A percentile compares a stretch with the other conserved stretches of the same genome.
These are phyloP conservation scores for Ferrisia virgata DNA, from an alignment of 2,888 invertebrate genomes.

Conservation along the genomic window DNA sequence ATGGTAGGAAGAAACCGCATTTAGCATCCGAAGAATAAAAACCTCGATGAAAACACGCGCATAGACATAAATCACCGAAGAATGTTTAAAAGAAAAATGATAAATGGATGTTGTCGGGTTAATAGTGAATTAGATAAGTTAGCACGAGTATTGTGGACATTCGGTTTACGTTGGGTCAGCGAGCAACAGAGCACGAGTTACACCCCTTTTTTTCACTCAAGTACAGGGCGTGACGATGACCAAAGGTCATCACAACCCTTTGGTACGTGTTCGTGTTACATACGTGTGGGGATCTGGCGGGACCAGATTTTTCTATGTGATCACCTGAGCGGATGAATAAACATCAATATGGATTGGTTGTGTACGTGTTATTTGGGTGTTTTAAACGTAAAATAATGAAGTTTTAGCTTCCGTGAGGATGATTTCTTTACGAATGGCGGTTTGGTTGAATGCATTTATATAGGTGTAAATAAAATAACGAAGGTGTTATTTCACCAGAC, in stretches of 20 bases:
- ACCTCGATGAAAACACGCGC: slow-evolving; percentile 25
- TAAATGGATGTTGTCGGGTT: slow-evolving; percentile 38
- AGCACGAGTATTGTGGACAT: slow-evolving; percentile 35
- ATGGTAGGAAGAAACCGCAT: slow-evolving; percentile 28
- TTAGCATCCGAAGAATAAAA: background rate
- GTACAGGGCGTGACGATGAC: slow-evolving; percentile 38
- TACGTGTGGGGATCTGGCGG: background rate
- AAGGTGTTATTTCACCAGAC: too few relatives aligned
- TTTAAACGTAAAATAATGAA: background rate
- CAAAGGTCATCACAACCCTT: slow-evolving; percentile 34
- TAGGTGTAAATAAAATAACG: background rate
- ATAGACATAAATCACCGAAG: slow-evolving; percentile 32
- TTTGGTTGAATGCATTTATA: too few relatives aligned
- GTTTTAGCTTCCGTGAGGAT: background rate
- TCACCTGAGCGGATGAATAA: slow-evolving; percentile 15
- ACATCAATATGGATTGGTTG: background rate
- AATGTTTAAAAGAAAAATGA: slow-evolving; percentile 14
- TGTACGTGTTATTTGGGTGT: background rate
- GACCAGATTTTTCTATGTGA: background rate
- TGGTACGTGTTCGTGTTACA: background rate
- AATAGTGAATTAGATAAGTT: slow-evolving; percentile 38
- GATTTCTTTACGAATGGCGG: too few relatives aligned
- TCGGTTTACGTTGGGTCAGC: slow-evolving; percentile 25
- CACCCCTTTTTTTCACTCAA: slow-evolving; percentile 27
- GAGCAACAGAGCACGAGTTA: slow-evolving; percentile 32